These are phyloP conservation scores for Poecilia wingei DNA, from an alignment of 2,797 vertebrate genomes.

Conservation along the genomic window DNA sequence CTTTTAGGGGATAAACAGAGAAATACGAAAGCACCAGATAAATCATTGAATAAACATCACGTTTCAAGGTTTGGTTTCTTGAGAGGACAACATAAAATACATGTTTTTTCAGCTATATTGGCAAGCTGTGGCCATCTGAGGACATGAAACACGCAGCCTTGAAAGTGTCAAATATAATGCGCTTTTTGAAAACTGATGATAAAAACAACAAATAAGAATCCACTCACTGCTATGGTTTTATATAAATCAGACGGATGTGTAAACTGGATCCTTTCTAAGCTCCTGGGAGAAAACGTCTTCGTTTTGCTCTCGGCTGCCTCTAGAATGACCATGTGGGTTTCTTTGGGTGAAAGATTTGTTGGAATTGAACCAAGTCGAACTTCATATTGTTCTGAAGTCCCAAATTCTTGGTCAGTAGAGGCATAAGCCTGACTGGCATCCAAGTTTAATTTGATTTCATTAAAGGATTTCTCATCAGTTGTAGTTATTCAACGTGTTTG, in stretches of 20 bases:
- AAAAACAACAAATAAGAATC: slow-evolving; percentile 30
- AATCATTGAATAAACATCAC: slow-evolving; percentile 10
- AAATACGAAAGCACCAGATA: slow-evolving; percentile 24
- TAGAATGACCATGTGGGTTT: slow-evolving; percentile 52
- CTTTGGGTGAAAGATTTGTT: background rate
- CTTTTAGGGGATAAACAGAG: slow-evolving; percentile 10
- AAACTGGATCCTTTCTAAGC: slow-evolving; percentile 61
- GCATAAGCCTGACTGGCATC: background rate
- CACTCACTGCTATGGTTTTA: slow-evolving; percentile 30
- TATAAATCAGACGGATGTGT: slow-evolving; percentile 54
- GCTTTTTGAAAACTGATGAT: slow-evolving; percentile 31
- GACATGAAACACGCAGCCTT: slow-evolving; percentile 4
- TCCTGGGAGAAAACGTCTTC: slow-evolving; percentile 61
- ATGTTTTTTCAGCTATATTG: slow-evolving; percentile 5
- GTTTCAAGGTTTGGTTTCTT: slow-evolving; percentile 17
- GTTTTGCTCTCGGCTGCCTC: slow-evolving; percentile 52
- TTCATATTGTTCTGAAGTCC: background rate
- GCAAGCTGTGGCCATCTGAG: background rate
- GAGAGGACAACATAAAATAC: slow-evolving; percentile 29
- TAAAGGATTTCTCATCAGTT: slow-evolving; percentile 1
- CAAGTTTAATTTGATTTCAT: background rate
- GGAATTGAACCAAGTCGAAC: slow-evolving; percentile 19
- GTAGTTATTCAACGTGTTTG: slow-evolving; percentile 7
- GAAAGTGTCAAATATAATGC: slow-evolving; percentile 25
- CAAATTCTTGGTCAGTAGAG: background rate